Base-by-base conservation (phyloP, 2,113 vertebrate species). In the Limnothrissa miodon region DNA sequence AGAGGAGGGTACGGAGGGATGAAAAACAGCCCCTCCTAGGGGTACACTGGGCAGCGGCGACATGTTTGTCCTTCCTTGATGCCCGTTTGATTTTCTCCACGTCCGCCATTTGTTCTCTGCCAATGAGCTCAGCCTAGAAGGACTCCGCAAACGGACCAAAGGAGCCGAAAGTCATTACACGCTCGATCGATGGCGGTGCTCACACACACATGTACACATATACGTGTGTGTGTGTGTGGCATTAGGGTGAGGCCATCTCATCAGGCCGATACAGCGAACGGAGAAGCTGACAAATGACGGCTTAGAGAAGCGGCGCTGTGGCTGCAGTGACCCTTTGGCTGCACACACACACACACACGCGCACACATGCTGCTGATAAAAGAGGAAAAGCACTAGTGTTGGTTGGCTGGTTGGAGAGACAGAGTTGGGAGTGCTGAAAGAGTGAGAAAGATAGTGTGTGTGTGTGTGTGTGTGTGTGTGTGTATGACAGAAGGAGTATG, bases 151-250 rank as follows among this genome's bases (percentile, higher is more conserved):
- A 44, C 87, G 88, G 87, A 90, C 89, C 89, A 90, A 91, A 90
- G 88, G 88, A 87, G 91, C 91, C 92, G 91, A 92, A 93, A 92
- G 91, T 92, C 88, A 93, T 93, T 92, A 92, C 92, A 92, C 90
- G 91, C 89, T 91, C 90, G 89, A 92, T 93, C 90, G 89, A 93
- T 93, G 92, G 86, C 89, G 86, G 90, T 87, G 89, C 88, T 45
- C 62, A 70, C 59, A 29, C 59, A 62, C 10, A 70, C 62, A 70
- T 29, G 78, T 21, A 56, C 80, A 80, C 81, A 80, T 42, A 15
- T 48, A 15, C 17, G 46, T 48, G 13, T 48, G 46, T 17, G 46
- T 48, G 46, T 48, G 46, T 48, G 46, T 48, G 80, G 80, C 85
- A 45, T 86, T 29, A 78, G 79, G 79, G 80, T 80, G 82, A 88